Conservation (phyloP, 2,113 vertebrate genomes). For the Ascaphus truei region DNA sequence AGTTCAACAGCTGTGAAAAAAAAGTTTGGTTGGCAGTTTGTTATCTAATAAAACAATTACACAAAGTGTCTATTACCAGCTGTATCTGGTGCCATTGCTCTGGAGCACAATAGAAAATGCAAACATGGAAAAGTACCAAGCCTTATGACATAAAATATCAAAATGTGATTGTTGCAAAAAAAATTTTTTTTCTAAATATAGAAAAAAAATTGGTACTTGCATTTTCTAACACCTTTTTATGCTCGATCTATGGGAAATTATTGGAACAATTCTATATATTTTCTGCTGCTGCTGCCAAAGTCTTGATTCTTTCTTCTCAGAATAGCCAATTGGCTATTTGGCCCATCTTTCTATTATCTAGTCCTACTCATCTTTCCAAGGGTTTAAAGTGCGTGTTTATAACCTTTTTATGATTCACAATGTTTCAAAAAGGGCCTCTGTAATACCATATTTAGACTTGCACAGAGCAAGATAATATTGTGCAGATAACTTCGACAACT, state of each 20-base stretch:
- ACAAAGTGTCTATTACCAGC: conserved; percentile 45
- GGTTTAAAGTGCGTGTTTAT: conserved; percentile 7
- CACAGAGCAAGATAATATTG: not conserved
- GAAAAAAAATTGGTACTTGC: conserved; percentile 11
- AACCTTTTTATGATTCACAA: not conserved
- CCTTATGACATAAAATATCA: not conserved
- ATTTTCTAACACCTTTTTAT: not conserved
- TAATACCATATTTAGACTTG: not conserved
- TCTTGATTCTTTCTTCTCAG: conserved; percentile 11
- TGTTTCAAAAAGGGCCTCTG: not conserved
- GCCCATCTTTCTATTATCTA: conserved; percentile 2
- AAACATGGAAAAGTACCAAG: not conserved
- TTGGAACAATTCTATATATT: not conserved
- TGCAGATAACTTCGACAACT: conserved; percentile 2
- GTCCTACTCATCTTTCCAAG: not conserved
- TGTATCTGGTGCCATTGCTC: conserved; percentile 21
- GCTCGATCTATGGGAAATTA: not conserved
- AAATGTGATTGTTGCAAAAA: not conserved
- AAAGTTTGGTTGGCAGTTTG: conserved; percentile 35
- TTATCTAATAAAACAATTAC: conserved; percentile 52
- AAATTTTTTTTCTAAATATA: not conserved
- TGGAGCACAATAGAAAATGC: conserved; percentile 21
- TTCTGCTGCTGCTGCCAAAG: conserved; percentile 1
- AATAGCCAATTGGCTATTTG: conserved; percentile 21
- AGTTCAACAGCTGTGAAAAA: conserved; percentile 47